Base-by-base conservation (phyloP, 2,797 vertebrate genomes). In the Xiphorhynchus erythropygius region DNA sequence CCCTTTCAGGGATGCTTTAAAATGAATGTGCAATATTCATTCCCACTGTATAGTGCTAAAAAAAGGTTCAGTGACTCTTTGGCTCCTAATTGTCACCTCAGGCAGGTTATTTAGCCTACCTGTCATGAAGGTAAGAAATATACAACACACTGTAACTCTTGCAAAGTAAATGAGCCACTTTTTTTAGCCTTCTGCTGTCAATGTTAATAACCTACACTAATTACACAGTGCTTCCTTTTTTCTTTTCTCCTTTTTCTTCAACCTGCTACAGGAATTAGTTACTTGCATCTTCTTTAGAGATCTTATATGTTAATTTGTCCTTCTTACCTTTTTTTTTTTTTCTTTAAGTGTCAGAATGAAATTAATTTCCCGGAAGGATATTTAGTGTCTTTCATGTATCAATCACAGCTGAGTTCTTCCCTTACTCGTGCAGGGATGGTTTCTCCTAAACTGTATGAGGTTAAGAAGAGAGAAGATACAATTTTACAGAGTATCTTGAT, bases 351-450 rank as follows among this genome's bases (percentile, higher is more conserved):
- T 64, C 84, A 92, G 87, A 82, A 91, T 24, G 19, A 94, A 92
- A 93, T 88, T 10, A 76, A 78, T 92, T 96, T 96, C 90, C 89
- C 18, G 0, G 28, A 95, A 95, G 89, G 57, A 62, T 91, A 65
- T 92, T 94, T 93, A 92, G 53, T 63, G 33, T 77, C 93, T 97
- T 97, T 97, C 85, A 93, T 94, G 80, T 93, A 84, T 94, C 94
- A 88, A 19, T 89, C 93, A 96, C 35, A 25, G 23, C 64, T 75
- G 44, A 81, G 70, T 28, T 93, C 57, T 89, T 82, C 46, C 32
- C 84, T 93, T 94, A 90, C 75, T 93, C 44, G 84, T 94, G 68
- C 80, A 47, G 52, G 81, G 35, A 18, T 65, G n/a, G 35, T 89
- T 90, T 87, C 78, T 86, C 10, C 46, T 39, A 55, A 78, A 16